Conservation (phyloP, 2,797 vertebrate species). For the Cossypha caffra region DNA sequence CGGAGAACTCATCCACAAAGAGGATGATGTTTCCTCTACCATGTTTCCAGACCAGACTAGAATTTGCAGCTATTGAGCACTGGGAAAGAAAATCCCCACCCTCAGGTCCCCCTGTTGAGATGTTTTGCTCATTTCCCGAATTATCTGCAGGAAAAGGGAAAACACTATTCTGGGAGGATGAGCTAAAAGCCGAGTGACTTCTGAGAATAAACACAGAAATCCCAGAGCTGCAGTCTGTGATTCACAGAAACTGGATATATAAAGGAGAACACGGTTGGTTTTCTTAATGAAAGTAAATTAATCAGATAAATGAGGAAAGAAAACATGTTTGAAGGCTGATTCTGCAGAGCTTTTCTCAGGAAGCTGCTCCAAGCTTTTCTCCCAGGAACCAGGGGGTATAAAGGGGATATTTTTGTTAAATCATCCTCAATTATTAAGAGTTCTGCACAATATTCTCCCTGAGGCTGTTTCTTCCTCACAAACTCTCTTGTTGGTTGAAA, state of each 20-base stretch:
- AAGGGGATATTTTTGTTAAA: not conserved
- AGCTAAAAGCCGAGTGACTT: not conserved
- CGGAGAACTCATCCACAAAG: fast-evolving
- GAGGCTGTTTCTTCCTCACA: not conserved
- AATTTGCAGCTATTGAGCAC: not conserved
- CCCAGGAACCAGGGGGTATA: not conserved
- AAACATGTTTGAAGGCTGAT: not conserved
- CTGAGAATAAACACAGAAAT: not conserved
- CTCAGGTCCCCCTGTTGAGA: not conserved
- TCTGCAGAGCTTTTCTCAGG: not conserved
- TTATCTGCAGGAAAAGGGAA: not conserved
- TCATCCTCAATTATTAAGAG: not conserved
- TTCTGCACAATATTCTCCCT: not conserved
- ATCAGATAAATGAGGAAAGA: not conserved
- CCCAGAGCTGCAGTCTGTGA: not conserved
- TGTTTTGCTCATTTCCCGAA: not conserved
- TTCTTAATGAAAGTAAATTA: not conserved
- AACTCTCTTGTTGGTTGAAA: not conserved
- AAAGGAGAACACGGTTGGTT: not conserved
- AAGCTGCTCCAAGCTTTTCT: not conserved
- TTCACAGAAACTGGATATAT: not conserved
- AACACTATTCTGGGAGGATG: not conserved
- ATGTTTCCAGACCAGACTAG: not conserved
- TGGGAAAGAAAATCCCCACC: not conserved
- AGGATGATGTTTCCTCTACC: not conserved